These are phyloP conservation scores for Agrochola lychnidis DNA, from an alignment of 2,888 invertebrate genomes.

Conservation along the genomic window DNA sequence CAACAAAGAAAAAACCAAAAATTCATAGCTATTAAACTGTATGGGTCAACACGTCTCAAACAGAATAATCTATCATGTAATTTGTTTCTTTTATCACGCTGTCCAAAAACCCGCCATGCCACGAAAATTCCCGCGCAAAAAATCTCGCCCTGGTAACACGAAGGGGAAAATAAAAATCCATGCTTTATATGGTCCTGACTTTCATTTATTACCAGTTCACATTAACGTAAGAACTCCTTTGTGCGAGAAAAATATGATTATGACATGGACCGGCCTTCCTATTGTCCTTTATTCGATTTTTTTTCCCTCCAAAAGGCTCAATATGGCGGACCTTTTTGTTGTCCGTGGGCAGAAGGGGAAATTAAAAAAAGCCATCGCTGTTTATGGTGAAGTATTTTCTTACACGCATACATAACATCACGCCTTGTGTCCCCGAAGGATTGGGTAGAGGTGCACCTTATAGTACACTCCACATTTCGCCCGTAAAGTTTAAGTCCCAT, in stretches of 20 bases:
- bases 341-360: conserved; percentile 71
- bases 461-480: too few species aligned
- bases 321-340: conserved; percentile 79
- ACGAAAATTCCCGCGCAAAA: conserved; percentile 48
- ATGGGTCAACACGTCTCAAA: conserved; percentile 54
- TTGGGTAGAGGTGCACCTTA: too few species aligned
- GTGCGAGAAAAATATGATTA: conserved; percentile 89
- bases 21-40: conserved; percentile 41
- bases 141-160: conserved; percentile 54
- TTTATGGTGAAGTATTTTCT: conserved; percentile 6
- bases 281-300: conserved; percentile 88
- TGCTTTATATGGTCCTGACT: conserved; percentile 81
- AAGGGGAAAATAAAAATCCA: conserved; percentile 68
- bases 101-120: conserved; percentile 51
- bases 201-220: conserved; percentile 86
- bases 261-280: conserved; percentile 83
- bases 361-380: conserved; percentile 70
- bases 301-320: conserved; percentile 78
- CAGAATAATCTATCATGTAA: conserved; percentile 63
- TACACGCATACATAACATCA: too few species aligned
- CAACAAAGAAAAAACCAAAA: conserved; percentile 33
- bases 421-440: too few species aligned
- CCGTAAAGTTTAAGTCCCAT: too few species aligned
- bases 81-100: conserved; percentile 65
- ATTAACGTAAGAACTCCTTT: conserved; percentile 88